A percentile compares a stretch with the other conserved stretches of the same genome.
These are phyloP conservation scores for Pao palembangensis DNA, from an alignment of 2,113 vertebrate genomes.

Conservation along the genomic window DNA sequence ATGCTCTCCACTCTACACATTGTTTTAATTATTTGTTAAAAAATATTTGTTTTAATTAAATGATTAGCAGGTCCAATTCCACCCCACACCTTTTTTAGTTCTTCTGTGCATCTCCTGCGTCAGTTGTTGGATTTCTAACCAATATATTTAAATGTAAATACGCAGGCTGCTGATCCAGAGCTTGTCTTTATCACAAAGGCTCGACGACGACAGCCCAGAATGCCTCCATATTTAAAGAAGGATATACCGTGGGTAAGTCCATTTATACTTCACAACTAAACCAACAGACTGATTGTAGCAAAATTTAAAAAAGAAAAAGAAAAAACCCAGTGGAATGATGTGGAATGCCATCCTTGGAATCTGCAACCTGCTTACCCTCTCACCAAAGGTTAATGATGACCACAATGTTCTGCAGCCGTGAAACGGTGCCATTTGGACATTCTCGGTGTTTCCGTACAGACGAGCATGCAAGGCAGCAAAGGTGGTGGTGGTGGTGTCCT, in stretches of 20 bases:
- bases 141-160: conserved; percentile 11
- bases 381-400: conserved; percentile 28
- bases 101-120: too few relatives aligned
- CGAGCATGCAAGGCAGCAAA: conserved; percentile 30
- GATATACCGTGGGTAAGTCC: conserved; percentile 1
- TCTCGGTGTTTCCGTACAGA: conserved; percentile 43
- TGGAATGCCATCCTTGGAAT: not conserved
- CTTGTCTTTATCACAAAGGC: conserved; percentile 25
- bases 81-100: too few relatives aligned
- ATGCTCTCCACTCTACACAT: too few relatives aligned
- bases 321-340: not conserved
- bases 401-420: conserved; percentile 27
- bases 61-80: too few relatives aligned
- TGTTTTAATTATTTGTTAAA: too few relatives aligned
- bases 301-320: not conserved
- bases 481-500: conserved; percentile 42
- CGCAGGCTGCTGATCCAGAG: conserved; percentile 13
- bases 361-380: conserved; percentile 4
- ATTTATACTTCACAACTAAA: not conserved
- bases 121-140: too few relatives aligned
- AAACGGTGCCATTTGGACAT: conserved; percentile 39
- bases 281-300: not conserved
- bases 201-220: conserved; percentile 39
- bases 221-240: conserved; percentile 21
- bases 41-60: too few relatives aligned